phyloP scores from a whole-genome alignment of 2,113 vertebrate species.

The Condylura cristata region DNA sequence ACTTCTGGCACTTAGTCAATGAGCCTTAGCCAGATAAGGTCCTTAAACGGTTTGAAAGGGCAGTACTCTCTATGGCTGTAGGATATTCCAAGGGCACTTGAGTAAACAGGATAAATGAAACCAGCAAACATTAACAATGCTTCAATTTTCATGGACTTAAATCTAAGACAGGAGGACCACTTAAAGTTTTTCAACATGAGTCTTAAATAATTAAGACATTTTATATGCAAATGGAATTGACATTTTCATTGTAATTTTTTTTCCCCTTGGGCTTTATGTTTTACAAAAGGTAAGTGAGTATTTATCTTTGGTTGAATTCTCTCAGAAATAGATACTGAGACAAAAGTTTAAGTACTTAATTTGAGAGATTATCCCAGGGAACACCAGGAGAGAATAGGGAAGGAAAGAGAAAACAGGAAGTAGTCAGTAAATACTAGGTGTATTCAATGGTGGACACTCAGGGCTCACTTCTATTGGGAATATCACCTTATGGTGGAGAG shows the following conservation, averaged over 20 bases:
- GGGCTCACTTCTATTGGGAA: neutral
- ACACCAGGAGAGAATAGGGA: neutral
- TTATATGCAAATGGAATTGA: neutral
- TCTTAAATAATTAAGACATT: neutral
- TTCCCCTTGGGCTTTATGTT: neutral
- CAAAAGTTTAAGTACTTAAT: neutral
- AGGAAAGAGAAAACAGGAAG: neutral
- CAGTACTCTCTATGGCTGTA: neutral
- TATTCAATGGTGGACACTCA: neutral
- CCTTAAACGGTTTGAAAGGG: neutral
- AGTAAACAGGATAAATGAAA: constrained; percentile 5
- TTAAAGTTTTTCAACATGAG: neutral
- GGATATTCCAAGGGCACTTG: constrained; percentile 14
- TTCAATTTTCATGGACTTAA: neutral
- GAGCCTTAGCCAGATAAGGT: neutral
- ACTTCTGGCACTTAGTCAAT: constrained; percentile 52
- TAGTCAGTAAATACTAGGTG: neutral
- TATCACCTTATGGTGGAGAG: neutral
- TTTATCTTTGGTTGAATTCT: neutral
- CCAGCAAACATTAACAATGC: neutral
- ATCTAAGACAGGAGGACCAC: neutral
- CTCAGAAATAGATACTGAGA: neutral
- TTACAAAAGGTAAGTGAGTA: neutral
- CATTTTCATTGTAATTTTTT: constrained; percentile 41
- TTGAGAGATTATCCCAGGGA: neutral